Conservation (phyloP, 2,113 vertebrate genomes). For the Megalops atlanticus region DNA sequence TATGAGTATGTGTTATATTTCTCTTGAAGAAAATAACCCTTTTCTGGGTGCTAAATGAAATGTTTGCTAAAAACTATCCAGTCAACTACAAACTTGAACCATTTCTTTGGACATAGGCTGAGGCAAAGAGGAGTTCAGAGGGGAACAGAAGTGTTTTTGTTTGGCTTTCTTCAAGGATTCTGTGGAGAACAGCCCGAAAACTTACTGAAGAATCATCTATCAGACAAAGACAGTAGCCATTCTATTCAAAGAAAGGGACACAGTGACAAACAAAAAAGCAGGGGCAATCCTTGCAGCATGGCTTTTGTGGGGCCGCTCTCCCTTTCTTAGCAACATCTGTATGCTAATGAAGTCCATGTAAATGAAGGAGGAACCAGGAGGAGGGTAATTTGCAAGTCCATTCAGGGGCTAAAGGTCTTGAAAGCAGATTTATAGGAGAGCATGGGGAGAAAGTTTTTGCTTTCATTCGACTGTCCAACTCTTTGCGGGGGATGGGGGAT, state of each 20-base stretch:
- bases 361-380: slow-evolving; percentile 57
- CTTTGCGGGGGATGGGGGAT: slow-evolving; percentile 15
- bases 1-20: not conserved
- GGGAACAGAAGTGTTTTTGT: slow-evolving; percentile 62
- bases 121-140: slow-evolving; percentile 39
- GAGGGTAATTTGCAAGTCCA: slow-evolving; percentile 52
- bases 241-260: slow-evolving; percentile 29
- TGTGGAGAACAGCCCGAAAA: slow-evolving; percentile 38
- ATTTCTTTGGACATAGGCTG: not conserved
- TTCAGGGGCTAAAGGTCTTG: slow-evolving; percentile 40
- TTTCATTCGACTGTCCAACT: slow-evolving; percentile 29
- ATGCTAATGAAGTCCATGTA: slow-evolving; percentile 65
- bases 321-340: slow-evolving; percentile 76
- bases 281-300: slow-evolving; percentile 57
- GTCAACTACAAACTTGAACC: slow-evolving; percentile 20
- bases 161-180: slow-evolving; percentile 42
- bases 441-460: slow-evolving; percentile 14
- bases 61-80: slow-evolving; percentile 63
- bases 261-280: slow-evolving; percentile 55
- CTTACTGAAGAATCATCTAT: slow-evolving; percentile 37
- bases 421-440: slow-evolving; percentile 32
- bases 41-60: slow-evolving; percentile 44
- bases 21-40: not conserved
- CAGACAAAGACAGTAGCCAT: slow-evolving; percentile 42
- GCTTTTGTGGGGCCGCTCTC: slow-evolving; percentile 63